Conservation (phyloP, 2,888 invertebrate species). For the Itoplectis maculator region DNA sequence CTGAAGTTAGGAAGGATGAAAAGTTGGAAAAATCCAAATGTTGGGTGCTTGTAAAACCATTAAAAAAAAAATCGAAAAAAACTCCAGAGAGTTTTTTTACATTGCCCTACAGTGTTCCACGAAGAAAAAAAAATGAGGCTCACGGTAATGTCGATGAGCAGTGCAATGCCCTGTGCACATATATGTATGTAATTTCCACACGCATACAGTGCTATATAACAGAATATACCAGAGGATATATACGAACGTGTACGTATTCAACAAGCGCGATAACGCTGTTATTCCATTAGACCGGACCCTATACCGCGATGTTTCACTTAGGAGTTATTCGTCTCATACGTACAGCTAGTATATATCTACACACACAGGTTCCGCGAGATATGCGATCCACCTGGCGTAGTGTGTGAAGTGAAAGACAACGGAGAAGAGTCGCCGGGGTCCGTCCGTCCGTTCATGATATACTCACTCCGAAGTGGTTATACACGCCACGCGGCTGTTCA, state of each 20-base stretch:
- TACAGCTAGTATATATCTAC: not conserved
- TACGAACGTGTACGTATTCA: slow-evolving; percentile 22
- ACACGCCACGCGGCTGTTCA: slow-evolving; percentile 15
- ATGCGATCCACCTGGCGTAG: not conserved
- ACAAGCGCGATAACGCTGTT: slow-evolving; percentile 52
- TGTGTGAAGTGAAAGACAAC: slow-evolving; percentile 8
- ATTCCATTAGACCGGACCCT: slow-evolving; percentile 45
- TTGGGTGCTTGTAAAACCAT: too few species aligned
- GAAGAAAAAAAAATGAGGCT: too few species aligned
- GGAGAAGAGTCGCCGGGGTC: slow-evolving; percentile 6
- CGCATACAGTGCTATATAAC: slow-evolving; percentile 2
- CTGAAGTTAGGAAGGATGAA: too few species aligned
- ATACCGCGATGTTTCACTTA: slow-evolving; percentile 38
- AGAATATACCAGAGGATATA: not conserved
- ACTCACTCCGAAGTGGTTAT: not conserved
- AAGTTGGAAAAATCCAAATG: too few species aligned
- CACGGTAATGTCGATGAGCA: too few species aligned
- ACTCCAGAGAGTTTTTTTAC: too few species aligned
- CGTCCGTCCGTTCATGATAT: not conserved
- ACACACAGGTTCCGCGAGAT: not conserved
- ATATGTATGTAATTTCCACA: not conserved
- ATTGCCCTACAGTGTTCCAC: too few species aligned
- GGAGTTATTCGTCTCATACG: not conserved
- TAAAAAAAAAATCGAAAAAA: too few species aligned
- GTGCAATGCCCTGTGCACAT: too few species aligned